These are phyloP conservation scores for Sandelia bainsii DNA, from an alignment of 2,797 vertebrate species.

Conservation along the genomic window DNA sequence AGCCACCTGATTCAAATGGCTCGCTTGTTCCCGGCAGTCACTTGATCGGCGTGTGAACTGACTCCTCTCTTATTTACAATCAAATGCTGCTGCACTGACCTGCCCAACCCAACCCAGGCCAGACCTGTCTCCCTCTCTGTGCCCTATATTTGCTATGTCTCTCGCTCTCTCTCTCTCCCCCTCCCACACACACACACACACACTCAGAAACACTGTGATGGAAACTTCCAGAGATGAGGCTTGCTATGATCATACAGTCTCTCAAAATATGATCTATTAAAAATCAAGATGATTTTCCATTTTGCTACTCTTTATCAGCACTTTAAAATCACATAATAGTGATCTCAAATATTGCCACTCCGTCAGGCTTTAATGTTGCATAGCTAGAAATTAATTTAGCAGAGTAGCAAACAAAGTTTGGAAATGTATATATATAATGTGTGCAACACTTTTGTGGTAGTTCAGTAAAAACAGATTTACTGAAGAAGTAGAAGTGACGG, in stretches of 20 bases:
- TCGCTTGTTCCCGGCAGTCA: slow-evolving; percentile 91
- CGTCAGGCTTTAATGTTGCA: too few relatives aligned
- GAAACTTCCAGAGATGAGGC: slow-evolving; percentile 62
- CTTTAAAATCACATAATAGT: not conserved
- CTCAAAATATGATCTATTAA: slow-evolving; percentile 31
- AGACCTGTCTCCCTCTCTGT: slow-evolving; percentile 41
- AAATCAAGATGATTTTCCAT: not conserved
- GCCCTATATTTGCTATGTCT: slow-evolving; percentile 66
- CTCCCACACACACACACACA: slow-evolving; percentile 1
- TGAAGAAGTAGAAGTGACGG: too few relatives aligned
- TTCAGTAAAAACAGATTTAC: too few relatives aligned
- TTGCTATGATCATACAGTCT: slow-evolving; percentile 33
- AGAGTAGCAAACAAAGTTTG: too few relatives aligned
- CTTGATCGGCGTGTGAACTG: slow-evolving; percentile 94
- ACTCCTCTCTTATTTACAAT: slow-evolving; percentile 89
- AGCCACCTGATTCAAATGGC: slow-evolving; percentile 93
- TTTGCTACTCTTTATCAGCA: not conserved
- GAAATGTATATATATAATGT: too few relatives aligned
- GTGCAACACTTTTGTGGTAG: too few relatives aligned
- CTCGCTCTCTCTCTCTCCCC: slow-evolving; percentile 9
- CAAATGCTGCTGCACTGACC: slow-evolving; percentile 83
- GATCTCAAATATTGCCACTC: too few relatives aligned
- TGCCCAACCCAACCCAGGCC: slow-evolving; percentile 68
- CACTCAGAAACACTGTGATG: slow-evolving; percentile 23
- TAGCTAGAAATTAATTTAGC: too few relatives aligned